Evolutionary conservation across 2,888 invertebrate genomes (phyloP), one percentile per base, ranked within the genome.

Genomic region (Euplagia quadripunctaria): DNA sequence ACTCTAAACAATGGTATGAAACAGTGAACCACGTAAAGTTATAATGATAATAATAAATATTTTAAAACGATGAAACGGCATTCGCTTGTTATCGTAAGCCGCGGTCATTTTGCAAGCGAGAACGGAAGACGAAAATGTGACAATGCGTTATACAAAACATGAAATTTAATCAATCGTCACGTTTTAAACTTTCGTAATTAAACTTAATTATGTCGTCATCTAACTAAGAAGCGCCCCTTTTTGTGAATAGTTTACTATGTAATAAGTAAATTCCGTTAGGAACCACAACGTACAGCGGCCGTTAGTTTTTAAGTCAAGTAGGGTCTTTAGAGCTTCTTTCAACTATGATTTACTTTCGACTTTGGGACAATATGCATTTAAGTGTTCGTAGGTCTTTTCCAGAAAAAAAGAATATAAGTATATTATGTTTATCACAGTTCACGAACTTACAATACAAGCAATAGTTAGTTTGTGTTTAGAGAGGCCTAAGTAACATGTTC

Each of bases 1-100:
- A 78, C 71, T 85, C 79, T 79, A 82, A 89, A 90, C 86, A 88
- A 87, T 87, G 77, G 79, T 78, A 80, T 76, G 81, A 88, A 85
- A 82, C 86, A 83, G 82, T 81, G 78, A 85, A 84, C 82, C 79
- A 82, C 82, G 82, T 83, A 76, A 85, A 87, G 80, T 79, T 82
- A 77, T 80, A 84, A 82, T 80, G 80, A 82, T 85, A 78, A 79
- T 77, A 79, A 77, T 80, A 71, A 79, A 79, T 81, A 80, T 80
- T 84, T 77, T 77, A 80, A 84, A 81, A 79, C 80, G 80, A 81
- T 83, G 79, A 83, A 82, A 81, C 81, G 77, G 72, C 74, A 75
- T 77, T 81, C 73, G 80, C 79, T 82, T 82, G 83, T 84, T 86
- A 81, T 81, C 71, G 74, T 72, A 58, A 63, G 67, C 64, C 70